Evolutionary conservation across 2,113 vertebrate species (phyloP), one percentile per base, ranked within the genome.

Genomic region (Paracanthobrama guichenoti): DNA sequence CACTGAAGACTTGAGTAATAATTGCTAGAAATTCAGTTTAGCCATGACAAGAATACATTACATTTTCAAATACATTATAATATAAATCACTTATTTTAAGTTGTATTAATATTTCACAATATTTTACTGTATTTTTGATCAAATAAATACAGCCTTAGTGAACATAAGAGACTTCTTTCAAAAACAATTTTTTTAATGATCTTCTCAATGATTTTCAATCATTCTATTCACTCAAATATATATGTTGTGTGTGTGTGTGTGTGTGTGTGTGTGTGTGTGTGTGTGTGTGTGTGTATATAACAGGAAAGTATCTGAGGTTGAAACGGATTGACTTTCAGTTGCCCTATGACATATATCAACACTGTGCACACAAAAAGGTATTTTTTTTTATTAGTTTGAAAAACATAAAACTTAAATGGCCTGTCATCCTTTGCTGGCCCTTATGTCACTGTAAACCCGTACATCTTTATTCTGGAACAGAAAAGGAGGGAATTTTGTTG

Each of bases 311-410:
- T 93, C 94, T 99, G 83, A 95, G 98, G 91, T 95, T 98, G 85
- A 99, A 98, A 91, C 91, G 97, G 84, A 97, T 97, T 62, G 95
- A 99, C 93, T 99, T 99, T 93, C 97, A 99, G 94, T 93, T 99
- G 90, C 97, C 98, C 24, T 99, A 98, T 74, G 97, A 99, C 88
- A 96, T 99, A 89, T 95, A 99, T 90, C 98, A 97, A 96, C 96
- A 97, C 89, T 99, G 96, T 96, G 96, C 96, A 90, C 95, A 97
- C 87, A 96, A 98, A 89, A 96, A 98, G 98, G 98, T 99, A 96
- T 0, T 81, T 73, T 8, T 55, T n/a, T 18, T 42, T 2, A 57
- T 59, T 53, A 12, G 22, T 71, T 67, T n/a, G 1, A 67, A 66
- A 67, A 31, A 11, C 57, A 62, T 57, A n/a, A 77, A 59, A 6